Evolutionary conservation across 2,113 vertebrate species (phyloP).

Genomic region (Tapirus terrestris): DNA sequence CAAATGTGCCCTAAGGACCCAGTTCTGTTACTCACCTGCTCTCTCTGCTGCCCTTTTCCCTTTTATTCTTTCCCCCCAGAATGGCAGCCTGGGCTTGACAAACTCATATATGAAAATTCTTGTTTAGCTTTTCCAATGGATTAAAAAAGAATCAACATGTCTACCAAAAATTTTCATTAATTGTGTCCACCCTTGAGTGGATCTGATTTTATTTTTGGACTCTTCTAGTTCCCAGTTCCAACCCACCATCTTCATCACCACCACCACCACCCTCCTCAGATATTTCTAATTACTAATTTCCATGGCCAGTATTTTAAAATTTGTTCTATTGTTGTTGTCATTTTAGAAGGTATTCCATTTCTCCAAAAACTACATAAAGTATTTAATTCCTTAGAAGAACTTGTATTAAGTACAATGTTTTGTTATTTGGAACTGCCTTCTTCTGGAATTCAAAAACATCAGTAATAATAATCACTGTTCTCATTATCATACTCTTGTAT

Average conservation of each 20-base stretch:
- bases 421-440: background rate
- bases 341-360: background rate
- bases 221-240: background rate
- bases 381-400: background rate
- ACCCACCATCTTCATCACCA: background rate
- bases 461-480: background rate
- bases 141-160: background rate
- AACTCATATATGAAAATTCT: background rate
- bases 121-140: background rate
- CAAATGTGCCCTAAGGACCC: background rate
- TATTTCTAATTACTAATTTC: constrained; percentile 13
- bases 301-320: background rate
- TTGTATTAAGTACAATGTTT: background rate
- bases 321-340: background rate
- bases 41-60: background rate
- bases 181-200: background rate
- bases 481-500: background rate
- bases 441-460: background rate
- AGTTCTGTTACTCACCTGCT: background rate
- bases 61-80: background rate
- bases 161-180: background rate
- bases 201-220: background rate
- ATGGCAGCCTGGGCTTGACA: background rate
- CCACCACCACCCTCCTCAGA: background rate
- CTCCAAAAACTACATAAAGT: background rate